Base-by-base conservation (phyloP, 2,113 vertebrate species). In the Takifugu bimaculatus region DNA sequence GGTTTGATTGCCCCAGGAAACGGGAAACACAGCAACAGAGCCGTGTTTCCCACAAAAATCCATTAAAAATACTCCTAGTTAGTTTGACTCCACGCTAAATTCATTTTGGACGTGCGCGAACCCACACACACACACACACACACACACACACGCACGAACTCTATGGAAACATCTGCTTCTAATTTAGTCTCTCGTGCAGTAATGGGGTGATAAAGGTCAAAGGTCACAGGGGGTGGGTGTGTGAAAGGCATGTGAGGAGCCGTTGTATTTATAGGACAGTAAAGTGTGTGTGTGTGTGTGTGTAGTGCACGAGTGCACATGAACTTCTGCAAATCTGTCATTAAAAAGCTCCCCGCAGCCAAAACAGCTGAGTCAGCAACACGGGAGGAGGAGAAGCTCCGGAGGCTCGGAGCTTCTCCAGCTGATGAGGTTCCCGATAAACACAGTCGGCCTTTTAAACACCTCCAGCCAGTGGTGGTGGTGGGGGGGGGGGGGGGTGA, bases 341-440 rank as follows among this genome's bases (percentile, higher is more conserved):
- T 82, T 84, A 84, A 60, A 84, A 57, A 77, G 71, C 75, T 55
- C 47, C 43, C 60, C 55, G 59, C 54, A 57, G 61, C 54, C 62
- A 47, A 20, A 72, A 59, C 32, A 51, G 63, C 75, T 59, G 70
- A 83, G 75, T 81, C 80, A 79, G 83, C 77, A 5, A 5, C 3
- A 29, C 28, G 28, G 3, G 28, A 54, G 72, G 64, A 75, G 65
- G 77, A 64, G 65, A 63, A 60, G 6, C 53, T 50, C 15, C 45
- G 53, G 15, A 45, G 60, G 47, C 11, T 0, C 53, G 59, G 3
- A 43, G 47, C 65, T 59, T 54, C 44, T 44, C 32, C 47, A 66
- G 59, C 70, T 42, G 70, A 70, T 72, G 28, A 5, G 28, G 28
- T 29, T 29, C 20, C 20, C 20, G 20, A 20, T 20, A 20, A 20